Evolutionary conservation across 2,797 vertebrate species (phyloP).

Genomic region (Muscicapa striata): DNA sequence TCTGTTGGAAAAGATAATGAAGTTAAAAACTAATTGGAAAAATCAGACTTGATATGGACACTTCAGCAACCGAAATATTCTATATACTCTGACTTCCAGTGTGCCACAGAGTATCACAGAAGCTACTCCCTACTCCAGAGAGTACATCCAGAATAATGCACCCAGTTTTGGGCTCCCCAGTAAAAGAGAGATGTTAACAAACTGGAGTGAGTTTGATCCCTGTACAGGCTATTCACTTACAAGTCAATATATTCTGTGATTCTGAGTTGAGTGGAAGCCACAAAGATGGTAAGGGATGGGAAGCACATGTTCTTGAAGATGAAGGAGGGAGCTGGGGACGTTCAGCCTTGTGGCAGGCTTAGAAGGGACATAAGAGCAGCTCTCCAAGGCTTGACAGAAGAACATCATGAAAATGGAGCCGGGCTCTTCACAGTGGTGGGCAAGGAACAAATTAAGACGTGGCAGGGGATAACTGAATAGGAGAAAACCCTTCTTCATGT

Average conservation of each 20-base stretch:
- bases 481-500: neutral
- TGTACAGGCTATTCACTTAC: neutral
- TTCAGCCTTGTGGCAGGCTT: neutral
- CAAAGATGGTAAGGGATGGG: neutral
- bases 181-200: neutral
- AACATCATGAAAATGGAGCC: neutral
- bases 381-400: neutral
- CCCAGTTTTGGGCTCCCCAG: accelerated
- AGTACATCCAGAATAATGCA: neutral
- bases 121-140: neutral
- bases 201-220: neutral
- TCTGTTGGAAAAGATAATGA: neutral
- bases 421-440: neutral
- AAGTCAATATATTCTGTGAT: neutral
- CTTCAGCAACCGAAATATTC: neutral
- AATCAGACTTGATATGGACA: neutral
- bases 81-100: neutral
- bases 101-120: neutral
- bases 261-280: neutral
- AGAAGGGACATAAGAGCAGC: neutral
- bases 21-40: neutral
- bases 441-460: neutral
- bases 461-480: neutral
- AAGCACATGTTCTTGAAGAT: neutral
- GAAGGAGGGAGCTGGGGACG: neutral